phyloP scores from a whole-genome alignment of 1,140 invertebrate genomes.

The Ceratosolen fusciceps region DNA sequence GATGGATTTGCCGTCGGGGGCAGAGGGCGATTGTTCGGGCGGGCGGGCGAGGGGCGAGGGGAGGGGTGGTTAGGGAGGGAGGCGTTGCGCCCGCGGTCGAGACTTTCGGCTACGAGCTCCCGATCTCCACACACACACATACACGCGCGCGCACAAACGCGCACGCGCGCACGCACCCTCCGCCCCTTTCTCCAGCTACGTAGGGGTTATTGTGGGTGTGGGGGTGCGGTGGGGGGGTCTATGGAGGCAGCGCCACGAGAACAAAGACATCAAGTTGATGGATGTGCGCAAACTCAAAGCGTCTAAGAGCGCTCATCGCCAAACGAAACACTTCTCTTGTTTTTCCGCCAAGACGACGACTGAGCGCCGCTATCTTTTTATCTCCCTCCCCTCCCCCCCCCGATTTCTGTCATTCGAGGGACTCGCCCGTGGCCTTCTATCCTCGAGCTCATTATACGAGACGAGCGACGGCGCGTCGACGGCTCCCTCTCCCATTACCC shows the following conservation, averaged over 20 bases:
- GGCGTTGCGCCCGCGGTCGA: no score
- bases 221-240: slow-evolving; percentile 49
- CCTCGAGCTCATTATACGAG: slow-evolving; percentile 48
- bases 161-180: no score
- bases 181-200: no score
- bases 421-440: slow-evolving; percentile 5
- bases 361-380: slow-evolving; percentile 32
- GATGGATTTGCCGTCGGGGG: slow-evolving; percentile 58
- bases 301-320: slow-evolving; percentile 63
- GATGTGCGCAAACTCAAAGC: slow-evolving; percentile 58
- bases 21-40: no score
- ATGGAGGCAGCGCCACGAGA: slow-evolving; percentile 51
- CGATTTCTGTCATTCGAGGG: neutral
- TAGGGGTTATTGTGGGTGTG: no score
- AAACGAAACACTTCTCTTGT: slow-evolving; percentile 65
- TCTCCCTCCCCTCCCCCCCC: neutral
- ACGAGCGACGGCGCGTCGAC: slow-evolving; percentile 37
- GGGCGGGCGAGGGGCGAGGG: no score
- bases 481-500: slow-evolving; percentile 38
- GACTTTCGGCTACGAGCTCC: no score
- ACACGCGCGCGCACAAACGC: no score
- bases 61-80: neutral
- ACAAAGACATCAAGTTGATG: slow-evolving; percentile 67
- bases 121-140: no score
- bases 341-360: slow-evolving; percentile 54